Evolutionary conservation across 2,113 vertebrate species (phyloP), one percentile per base, ranked within the genome.

Genomic region (Sapayoa aenigma): DNA sequence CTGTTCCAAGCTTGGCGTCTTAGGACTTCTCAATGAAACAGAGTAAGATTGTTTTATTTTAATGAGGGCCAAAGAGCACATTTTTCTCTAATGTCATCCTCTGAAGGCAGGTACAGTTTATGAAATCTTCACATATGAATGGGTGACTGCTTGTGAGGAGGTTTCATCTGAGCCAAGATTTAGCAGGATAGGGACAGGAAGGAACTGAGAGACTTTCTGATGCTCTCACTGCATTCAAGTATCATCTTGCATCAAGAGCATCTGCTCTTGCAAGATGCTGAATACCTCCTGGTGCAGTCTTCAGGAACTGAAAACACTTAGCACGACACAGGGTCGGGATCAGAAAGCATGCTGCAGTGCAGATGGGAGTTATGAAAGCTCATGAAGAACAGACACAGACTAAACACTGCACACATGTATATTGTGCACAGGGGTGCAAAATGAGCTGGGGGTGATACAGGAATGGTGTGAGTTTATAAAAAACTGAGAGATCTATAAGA

Each of bases 11-110:
- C 72, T 80, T 86, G 66, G 83, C 93, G 76, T 78, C 39, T 80
- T 83, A 96, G 60, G 50, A 93, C 86, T 95, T 93, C 90, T 89
- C 88, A 96, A 35, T 90, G 92, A 94, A 96, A 90, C 90, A 87
- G 88, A 91, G 46, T 93, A 92, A 94, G 56, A 77, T 80, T 82
- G 71, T 80, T 94, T 76, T 87, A 91, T 89, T 94, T 91, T 69
- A 93, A 86, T 89, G 90, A 92, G 76, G 72, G 85, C 82, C 87
- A 93, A 94, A 93, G 60, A 92, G 60, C 52, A 86, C 39, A 72
- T 93, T 94, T 94, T 93, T 90, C 90, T 95, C 46, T 71, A 62
- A 76, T 77, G 67, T 91, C 85, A 90, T 93, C 47, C 60, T 88
- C 63, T 67, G 65, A 93, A 93, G 47, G 52, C 87, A 95, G 93